Conservation (phyloP, 2,113 vertebrate genomes). For the Chunga burmeisteri region DNA sequence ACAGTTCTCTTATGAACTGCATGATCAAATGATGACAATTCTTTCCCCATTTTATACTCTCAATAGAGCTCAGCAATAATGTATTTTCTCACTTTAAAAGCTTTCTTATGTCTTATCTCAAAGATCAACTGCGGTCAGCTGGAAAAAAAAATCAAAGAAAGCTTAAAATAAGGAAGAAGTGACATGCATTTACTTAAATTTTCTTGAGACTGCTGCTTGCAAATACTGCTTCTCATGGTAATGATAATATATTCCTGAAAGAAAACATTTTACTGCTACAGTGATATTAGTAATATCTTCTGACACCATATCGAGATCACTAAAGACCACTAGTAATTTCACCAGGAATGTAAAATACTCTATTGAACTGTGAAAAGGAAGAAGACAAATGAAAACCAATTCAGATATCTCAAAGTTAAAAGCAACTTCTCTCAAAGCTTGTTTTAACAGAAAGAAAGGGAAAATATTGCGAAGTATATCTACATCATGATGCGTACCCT, state of each 20-base stretch:
- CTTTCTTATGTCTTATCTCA: constrained; percentile 21
- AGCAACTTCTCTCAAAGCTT: neutral
- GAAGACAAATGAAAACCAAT: neutral
- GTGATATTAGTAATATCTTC: neutral
- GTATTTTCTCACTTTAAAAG: constrained; percentile 14
- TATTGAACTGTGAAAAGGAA: neutral
- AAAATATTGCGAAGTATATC: neutral
- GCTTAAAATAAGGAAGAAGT: constrained; percentile 17
- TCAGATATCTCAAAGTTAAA: neutral
- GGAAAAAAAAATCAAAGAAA: neutral
- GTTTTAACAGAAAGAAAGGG: neutral
- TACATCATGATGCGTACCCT: neutral
- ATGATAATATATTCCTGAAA: neutral
- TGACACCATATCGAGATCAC: neutral
- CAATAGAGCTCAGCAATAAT: neutral
- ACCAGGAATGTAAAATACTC: neutral
- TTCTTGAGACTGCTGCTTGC: neutral
- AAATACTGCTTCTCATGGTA: neutral
- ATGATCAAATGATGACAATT: neutral
- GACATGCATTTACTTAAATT: neutral
- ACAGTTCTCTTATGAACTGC: neutral
- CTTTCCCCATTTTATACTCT: neutral
- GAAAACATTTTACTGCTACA: neutral
- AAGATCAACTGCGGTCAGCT: neutral
- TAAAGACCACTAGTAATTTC: neutral